Evolutionary conservation across 2,797 vertebrate genomes (phyloP), one percentile per base, ranked within the genome.

Genomic region (Nyctibius grandis): DNA sequence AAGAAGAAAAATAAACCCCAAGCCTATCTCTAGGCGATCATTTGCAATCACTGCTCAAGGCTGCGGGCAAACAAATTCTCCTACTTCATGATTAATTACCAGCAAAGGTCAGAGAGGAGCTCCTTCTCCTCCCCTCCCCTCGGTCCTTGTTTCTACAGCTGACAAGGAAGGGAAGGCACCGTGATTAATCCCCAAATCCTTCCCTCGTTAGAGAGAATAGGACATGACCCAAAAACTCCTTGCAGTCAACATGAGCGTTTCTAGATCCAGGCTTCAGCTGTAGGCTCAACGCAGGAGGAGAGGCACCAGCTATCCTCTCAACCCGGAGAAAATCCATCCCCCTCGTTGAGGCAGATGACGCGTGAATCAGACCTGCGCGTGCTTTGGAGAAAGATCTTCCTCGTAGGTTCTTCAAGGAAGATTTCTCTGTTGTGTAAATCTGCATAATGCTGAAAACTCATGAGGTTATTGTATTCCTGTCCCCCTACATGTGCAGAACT

Each of bases 41-140:
- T 31, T 18, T 59, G 54, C 74, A 90, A 15, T 51, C 83, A 34
- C 85, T 18, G 34, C 7, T 75, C 59, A 42, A 68, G 84, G 77
- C 45, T 76, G 63, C 0, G 1, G 50, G 59, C 73, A 90, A 77
- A 91, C 67, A 88, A 20, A 87, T 26, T 20, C 74, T 85, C 38
- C 21, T 45, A 36, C 61, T n/a, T 12, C 5, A 3, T 22, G 69
- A 81, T 65, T 68, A 80, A 94, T 94, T 54, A 61, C 57, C 83
- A 69, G 85, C 76, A 72, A 95, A 88, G 77, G 74, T 82, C 83
- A 85, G 88, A 15, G 34, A 7, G 2, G 45, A 96, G 78, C 67
- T n/a, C 33, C 11, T 26, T 21, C 54, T 56, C 63, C 45, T 72
- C 38, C 28, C 50, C 29, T 64, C 29, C 38, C 40, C 73, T 28